A percentile compares a stretch with the other conserved stretches of the same genome.
Evolutionary conservation across 2,113 vertebrate species (phyloP).

Genomic region (Vidua macroura): DNA sequence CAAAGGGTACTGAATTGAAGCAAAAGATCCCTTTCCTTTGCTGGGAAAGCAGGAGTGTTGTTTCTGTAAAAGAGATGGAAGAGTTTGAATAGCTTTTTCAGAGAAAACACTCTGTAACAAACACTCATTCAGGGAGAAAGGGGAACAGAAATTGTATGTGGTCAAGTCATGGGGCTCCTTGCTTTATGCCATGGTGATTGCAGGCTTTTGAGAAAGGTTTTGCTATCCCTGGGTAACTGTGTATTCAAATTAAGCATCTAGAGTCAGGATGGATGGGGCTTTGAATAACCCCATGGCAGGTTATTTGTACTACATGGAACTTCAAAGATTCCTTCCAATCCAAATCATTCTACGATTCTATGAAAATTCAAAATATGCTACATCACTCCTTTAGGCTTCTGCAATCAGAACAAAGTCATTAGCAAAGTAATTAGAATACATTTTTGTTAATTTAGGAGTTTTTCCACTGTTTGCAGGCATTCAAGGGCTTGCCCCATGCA

Average conservation of each 20-base stretch:
- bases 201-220: background rate
- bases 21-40: background rate
- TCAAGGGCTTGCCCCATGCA: background rate
- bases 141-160: fast-evolving
- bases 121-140: background rate
- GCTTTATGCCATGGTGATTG: background rate
- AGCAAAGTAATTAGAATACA: background rate
- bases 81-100: background rate
- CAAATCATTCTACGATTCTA: background rate
- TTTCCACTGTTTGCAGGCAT: background rate
- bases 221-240: background rate
- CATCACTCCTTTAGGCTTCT: background rate
- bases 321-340: background rate
- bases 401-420: background rate
- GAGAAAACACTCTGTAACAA: background rate
- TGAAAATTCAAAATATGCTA: background rate
- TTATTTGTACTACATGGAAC: background rate
- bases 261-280: background rate
- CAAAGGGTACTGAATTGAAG: background rate
- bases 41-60: background rate
- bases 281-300: background rate
- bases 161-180: background rate
- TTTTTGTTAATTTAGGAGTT: background rate
- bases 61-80: background rate
- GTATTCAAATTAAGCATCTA: background rate